Evolutionary conservation across 2,113 vertebrate genomes (phyloP).

Genomic region (Cygnus buccinator): DNA sequence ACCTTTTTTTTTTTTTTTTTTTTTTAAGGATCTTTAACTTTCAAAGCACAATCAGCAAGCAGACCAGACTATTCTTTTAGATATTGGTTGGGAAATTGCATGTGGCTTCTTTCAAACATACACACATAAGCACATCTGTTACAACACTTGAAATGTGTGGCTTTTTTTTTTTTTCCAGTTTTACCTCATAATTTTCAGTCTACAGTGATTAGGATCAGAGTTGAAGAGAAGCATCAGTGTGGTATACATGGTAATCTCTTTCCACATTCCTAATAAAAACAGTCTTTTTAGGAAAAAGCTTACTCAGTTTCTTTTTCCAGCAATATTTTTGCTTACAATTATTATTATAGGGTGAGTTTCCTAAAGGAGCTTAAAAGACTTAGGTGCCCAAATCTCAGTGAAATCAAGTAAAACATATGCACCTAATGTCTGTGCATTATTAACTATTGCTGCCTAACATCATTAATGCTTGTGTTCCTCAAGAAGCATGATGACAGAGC

Average conservation of each 20-base stretch:
- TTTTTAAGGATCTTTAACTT: not conserved
- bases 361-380: not conserved
- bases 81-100: not conserved
- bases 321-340: conserved; percentile 19
- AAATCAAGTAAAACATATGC: conserved; percentile 30
- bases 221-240: not conserved
- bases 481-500: not conserved
- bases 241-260: not conserved
- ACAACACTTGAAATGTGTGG: not conserved
- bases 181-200: not conserved
- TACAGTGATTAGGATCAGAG: not conserved
- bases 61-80: not conserved
- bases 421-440: not conserved
- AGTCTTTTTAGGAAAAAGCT: not conserved
- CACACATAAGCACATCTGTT: not conserved
- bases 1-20: not conserved
- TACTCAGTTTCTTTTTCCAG: not conserved
- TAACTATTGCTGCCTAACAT: not conserved
- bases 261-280: not conserved
- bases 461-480: conserved; percentile 17
- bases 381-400: not conserved
- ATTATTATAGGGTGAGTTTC: not conserved
- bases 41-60: not conserved
- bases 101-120: not conserved
- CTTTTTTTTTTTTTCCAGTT: not conserved